Evolutionary conservation across 1,140 invertebrate species (phyloP).

Genomic region (Radopholus similis): DNA sequence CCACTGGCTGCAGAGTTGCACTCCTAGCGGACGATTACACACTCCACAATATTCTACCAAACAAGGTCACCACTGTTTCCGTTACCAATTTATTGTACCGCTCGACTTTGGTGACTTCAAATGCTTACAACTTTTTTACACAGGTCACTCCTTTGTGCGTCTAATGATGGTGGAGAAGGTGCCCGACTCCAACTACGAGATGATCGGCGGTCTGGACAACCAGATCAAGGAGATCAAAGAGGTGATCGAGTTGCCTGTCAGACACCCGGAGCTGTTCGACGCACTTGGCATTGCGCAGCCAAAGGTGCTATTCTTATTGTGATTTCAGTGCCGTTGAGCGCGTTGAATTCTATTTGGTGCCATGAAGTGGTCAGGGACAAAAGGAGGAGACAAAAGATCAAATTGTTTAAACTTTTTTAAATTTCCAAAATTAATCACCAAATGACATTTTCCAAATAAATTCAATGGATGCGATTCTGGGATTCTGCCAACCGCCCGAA

Average conservation of each 20-base stretch:
- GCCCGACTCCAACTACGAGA: conserved; percentile 97
- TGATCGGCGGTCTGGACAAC: conserved; percentile 98
- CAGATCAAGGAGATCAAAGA: conserved; percentile 99
- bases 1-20: conserved; percentile 93
- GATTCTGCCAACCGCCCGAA: too few relatives aligned
- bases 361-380: too few relatives aligned
- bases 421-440: too few relatives aligned
- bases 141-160: conserved; percentile 95
- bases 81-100: not conserved
- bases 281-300: conserved; percentile 98
- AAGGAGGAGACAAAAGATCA: too few relatives aligned
- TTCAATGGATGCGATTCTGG: too few relatives aligned
- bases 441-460: too few relatives aligned
- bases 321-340: too few relatives aligned
- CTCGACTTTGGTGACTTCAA: too few relatives aligned
- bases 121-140: too few relatives aligned
- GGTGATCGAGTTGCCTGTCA: conserved; percentile 97
- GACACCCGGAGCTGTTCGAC: conserved; percentile 98
- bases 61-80: conserved; percentile 72
- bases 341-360: too few relatives aligned
- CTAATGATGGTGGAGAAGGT: conserved; percentile 99
- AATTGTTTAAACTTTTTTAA: too few relatives aligned
- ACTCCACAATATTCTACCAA: conserved; percentile 97
- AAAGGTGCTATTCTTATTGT: too few relatives aligned
- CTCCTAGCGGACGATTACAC: conserved; percentile 97